Evolutionary conservation across 35 echinoderm and acorn worm genomes (phyloP).

Genomic region (Lytechinus pictus): DNA sequence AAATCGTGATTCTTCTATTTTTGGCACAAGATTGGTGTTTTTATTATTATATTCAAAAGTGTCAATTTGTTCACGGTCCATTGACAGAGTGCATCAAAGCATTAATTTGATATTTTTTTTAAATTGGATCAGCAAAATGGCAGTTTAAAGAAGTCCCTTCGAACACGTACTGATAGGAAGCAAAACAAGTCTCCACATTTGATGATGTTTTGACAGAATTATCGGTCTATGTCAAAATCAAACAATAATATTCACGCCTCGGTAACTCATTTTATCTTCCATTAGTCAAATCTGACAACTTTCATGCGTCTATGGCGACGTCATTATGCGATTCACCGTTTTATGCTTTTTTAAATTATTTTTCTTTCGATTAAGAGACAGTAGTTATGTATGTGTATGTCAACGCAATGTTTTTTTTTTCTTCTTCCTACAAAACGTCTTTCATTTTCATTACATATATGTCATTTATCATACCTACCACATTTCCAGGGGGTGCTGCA

Average conservation of each 20-base stretch:
- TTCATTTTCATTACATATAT: too few species aligned
- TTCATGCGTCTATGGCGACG: not conserved
- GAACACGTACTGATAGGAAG: not conserved
- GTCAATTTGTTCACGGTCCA: not conserved
- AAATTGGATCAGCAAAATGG: not conserved
- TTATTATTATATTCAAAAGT: not conserved
- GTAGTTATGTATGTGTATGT: too few species aligned
- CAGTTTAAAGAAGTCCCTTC: not conserved
- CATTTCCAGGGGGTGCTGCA: too few species aligned
- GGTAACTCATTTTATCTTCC: not conserved
- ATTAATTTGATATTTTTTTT: not conserved
- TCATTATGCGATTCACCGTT: not conserved
- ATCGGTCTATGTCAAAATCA: not conserved
- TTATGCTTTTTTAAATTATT: too few species aligned
- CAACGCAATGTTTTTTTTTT: too few species aligned
- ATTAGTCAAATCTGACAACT: not conserved
- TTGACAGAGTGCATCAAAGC: not conserved
- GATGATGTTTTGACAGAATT: not conserved
- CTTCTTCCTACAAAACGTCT: too few species aligned
- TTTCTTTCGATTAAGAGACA: too few species aligned
- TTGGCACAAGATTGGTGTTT: not conserved
- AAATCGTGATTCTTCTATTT: not conserved
- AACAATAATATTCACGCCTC: not conserved
- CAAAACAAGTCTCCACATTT: not conserved
- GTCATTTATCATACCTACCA: too few species aligned